phyloP scores from a whole-genome alignment of 2,888 invertebrate species.

The Drosophila formosana region DNA sequence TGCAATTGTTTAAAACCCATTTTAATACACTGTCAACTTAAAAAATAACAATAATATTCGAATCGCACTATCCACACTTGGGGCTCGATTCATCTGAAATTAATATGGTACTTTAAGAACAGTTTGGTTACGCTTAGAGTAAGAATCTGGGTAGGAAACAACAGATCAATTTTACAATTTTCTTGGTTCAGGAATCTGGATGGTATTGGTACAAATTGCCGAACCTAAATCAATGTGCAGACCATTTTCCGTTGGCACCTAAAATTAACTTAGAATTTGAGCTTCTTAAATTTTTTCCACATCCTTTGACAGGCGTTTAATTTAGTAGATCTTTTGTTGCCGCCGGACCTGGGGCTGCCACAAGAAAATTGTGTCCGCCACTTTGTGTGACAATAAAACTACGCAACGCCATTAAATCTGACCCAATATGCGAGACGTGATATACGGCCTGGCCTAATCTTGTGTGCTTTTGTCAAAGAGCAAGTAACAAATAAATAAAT shows the following conservation, averaged over 20 bases:
- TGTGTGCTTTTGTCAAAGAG: slow-evolving; percentile 75
- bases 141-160: slow-evolving; percentile 18
- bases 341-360: slow-evolving; percentile 12
- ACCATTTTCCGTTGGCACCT: slow-evolving; percentile 58
- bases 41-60: no score
- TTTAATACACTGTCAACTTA: no score
- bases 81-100: no score
- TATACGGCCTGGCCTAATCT: slow-evolving; percentile 70
- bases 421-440: slow-evolving; percentile 71
- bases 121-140: no score
- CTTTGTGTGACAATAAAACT: slow-evolving; percentile 58
- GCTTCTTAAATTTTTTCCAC: slow-evolving; percentile 52
- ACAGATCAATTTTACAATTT: slow-evolving; percentile 22
- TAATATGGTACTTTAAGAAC: no score
- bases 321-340: slow-evolving; percentile 56
- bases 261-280: slow-evolving; percentile 64
- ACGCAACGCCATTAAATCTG: slow-evolving; percentile 65
- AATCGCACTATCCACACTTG: no score
- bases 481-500: slow-evolving; percentile 78
- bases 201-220: slow-evolving; percentile 42
- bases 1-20: no score
- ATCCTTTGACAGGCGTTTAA: slow-evolving; percentile 34
- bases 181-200: slow-evolving; percentile 7
- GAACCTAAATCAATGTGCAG: slow-evolving; percentile 57
- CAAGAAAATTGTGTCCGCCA: slow-evolving; percentile 37